phyloP scores from a whole-genome alignment of 2,888 invertebrate genomes.

The Cotesia congregata region DNA sequence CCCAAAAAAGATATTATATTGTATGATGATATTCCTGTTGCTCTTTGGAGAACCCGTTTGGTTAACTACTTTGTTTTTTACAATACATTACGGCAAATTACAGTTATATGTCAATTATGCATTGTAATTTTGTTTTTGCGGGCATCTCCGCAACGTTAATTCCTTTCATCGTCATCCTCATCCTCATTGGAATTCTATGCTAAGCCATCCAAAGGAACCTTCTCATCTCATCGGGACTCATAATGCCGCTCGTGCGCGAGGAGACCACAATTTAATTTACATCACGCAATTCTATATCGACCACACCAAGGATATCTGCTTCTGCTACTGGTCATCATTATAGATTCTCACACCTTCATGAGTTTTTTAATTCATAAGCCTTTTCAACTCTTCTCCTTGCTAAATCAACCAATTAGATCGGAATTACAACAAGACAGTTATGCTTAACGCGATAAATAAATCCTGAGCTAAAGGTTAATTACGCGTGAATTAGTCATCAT shows the following conservation, averaged over 20 bases:
- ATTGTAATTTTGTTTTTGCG: neutral
- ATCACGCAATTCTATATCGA: constrained; percentile 45
- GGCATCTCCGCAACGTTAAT: constrained; percentile 19
- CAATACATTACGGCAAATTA: neutral
- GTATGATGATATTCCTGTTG: neutral
- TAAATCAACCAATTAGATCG: too few relatives aligned
- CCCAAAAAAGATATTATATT: neutral
- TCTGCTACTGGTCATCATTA: neutral
- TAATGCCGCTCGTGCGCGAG: constrained; percentile 44
- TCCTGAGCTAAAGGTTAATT: too few relatives aligned
- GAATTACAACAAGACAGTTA: too few relatives aligned
- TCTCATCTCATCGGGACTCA: constrained; percentile 43
- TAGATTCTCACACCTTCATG: neutral
- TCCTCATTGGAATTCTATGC: constrained; percentile 40
- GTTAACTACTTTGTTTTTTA: neutral
- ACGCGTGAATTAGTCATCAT: too few relatives aligned
- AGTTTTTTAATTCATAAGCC: neutral
- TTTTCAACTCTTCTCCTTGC: too few relatives aligned
- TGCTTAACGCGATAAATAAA: too few relatives aligned
- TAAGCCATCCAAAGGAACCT: constrained; percentile 39
- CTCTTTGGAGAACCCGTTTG: neutral
- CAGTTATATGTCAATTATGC: neutral
- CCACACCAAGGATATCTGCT: constrained; percentile 18
- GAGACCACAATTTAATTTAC: constrained; percentile 53
- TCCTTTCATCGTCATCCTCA: constrained; percentile 37